A percentile compares a stretch with the other conserved stretches of the same genome.
These are phyloP conservation scores for Globicephala melas DNA, from an alignment of 2,113 vertebrate species.

Conservation along the genomic window DNA sequence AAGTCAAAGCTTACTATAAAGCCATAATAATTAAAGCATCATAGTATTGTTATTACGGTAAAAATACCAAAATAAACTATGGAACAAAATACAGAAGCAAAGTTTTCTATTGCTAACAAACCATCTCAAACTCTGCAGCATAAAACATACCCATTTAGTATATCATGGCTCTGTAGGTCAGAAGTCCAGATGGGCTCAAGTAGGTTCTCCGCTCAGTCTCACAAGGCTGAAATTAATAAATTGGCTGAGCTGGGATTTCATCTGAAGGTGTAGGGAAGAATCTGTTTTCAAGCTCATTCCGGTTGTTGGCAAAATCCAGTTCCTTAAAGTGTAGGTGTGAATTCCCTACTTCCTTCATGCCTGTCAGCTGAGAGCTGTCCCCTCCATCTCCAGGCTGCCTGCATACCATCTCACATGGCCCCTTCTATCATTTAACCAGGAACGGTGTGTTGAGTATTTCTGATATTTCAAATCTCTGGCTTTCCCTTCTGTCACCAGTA, in stretches of 20 bases:
- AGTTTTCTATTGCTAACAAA: background rate
- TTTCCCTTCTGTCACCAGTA: background rate
- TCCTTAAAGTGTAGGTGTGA: background rate
- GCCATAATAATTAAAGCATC: background rate
- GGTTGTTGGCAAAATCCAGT: background rate
- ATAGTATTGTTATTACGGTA: background rate
- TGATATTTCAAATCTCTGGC: background rate
- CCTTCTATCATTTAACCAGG: background rate
- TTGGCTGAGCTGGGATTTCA: background rate
- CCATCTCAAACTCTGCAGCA: background rate
- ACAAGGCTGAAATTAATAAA: background rate
- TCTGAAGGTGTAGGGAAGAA: background rate
- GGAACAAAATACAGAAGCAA: background rate
- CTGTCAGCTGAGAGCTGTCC: background rate
- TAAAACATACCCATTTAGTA: background rate
- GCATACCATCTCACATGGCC: background rate
- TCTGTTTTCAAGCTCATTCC: background rate
- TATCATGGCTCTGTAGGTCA: background rate
- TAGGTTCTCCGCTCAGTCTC: background rate
- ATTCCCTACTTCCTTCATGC: background rate
- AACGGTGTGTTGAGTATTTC: background rate
- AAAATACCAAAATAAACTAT: background rate
- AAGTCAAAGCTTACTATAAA: background rate
- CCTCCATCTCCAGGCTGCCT: background rate
- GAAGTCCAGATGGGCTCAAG: background rate